Evolutionary conservation across 2,797 vertebrate genomes (phyloP), one percentile per base, ranked within the genome.

Genomic region (Discoglossus pictus): DNA sequence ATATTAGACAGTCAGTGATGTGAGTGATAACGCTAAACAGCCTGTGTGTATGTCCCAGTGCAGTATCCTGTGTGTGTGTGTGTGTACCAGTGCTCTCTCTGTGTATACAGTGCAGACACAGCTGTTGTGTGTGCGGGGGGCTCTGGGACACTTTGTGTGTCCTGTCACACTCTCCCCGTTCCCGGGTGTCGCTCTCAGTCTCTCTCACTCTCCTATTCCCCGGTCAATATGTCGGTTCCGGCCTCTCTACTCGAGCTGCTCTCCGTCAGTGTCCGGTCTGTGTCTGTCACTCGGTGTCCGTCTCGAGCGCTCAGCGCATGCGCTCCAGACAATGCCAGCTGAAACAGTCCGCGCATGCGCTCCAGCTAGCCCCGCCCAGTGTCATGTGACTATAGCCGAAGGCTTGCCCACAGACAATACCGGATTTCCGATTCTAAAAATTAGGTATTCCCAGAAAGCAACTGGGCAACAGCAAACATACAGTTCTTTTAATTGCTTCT

Each of bases 211-310:
- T 17, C 43, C 9, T 11, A 10, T 35, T 2, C n/a, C 11, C 6
- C 6, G 1, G 10, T 9, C 4, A 11, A 13, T 9, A 13, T 38
- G 16, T 7, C 7, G 20, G 15, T 11, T 11, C 38, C n/a, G 5
- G 9, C 9, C 2, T 6, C 11, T 7, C 15, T 47, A 2, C 25
- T 13, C 24, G 10, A 23, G 13, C 11, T 18, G 23, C 15, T 51
- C 42, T 40, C 13, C 11, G 43, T 43, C 42, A 59, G 50, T 48
- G 17, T 13, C 24, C 59, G 51, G 21, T 61, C 21, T 54, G 67
- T 70, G 54, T 70, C 67, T 70, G 67, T 50, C 67, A 70, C 60
- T 70, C 67, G 67, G 60, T 62, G 35, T 54, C 61, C 60, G 68
- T 71, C 51, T 50, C 43, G 36, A 15, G 7, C 10, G 20, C 6